Evolutionary conservation across 2,888 invertebrate species (phyloP), one percentile per base, ranked within the genome.

Genomic region (Erebia aethiops): DNA sequence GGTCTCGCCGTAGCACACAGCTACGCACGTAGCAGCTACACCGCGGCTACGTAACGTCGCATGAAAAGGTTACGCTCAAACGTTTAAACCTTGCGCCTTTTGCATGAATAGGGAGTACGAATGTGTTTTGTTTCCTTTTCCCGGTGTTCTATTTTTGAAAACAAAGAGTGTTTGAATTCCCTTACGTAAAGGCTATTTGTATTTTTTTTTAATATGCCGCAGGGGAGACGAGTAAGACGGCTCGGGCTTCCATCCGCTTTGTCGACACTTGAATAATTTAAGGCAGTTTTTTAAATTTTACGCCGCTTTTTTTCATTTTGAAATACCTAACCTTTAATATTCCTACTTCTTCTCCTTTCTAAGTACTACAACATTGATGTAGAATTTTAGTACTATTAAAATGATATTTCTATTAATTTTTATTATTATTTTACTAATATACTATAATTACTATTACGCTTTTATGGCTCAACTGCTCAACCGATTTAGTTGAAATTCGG

Each of bases 31-130:
- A 78, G 81, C 80, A 81, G 78, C 82, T 71, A 79, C 78, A 74
- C 74, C 74, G 75, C 76, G 74, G 67, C 73, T 74, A 75, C 78
- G 78, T 79, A 81, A 79, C 84, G 81, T 82, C 81, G 77, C 80
- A 84, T 87, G 89, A 89, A 91, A 90, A 91, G 90, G 90, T 90
- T 88, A 87, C 87, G 80, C 78, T 86, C 84, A 87, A 87, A 83
- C 89, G 84, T 84, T 89, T 90, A 89, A 87, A 83, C 90, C 85
- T 85, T 86, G 85, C 88, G 88, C 88, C 87, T 90, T 89, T 88
- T 88, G 85, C 85, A 81, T 88, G 87, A 89, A 89, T 86, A 87
- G 84, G 81, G 81, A 86, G 84, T 88, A 86, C 85, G 87, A 87
- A 87, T 90, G 89, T 87, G 85, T 88, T 87, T 88, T 81, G 83